phyloP scores from a whole-genome alignment of 2,888 invertebrate genomes.

The Mactromeris polynyma region DNA sequence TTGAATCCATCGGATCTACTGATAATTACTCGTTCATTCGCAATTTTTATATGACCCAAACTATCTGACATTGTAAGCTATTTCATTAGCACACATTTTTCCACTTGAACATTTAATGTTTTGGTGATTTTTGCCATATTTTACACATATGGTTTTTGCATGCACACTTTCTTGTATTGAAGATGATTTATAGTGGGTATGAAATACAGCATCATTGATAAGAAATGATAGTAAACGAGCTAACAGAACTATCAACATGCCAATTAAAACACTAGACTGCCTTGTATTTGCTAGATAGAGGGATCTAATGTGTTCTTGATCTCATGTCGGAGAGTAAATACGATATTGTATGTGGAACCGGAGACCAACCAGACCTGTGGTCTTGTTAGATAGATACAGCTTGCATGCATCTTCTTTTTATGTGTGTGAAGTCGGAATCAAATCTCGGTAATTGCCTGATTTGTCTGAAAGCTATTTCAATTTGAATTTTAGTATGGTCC shows the following conservation, averaged over 20 bases:
- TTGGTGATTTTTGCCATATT: not conserved
- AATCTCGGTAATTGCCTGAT: no score
- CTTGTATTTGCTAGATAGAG: not conserved
- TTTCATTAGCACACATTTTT: no score
- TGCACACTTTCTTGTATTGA: slow-evolving; percentile 12
- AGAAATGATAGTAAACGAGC: not conserved
- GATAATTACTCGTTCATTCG: no score
- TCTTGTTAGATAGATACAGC: not conserved
- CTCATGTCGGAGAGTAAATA: not conserved
- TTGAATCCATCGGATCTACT: no score
- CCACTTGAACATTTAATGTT: no score
- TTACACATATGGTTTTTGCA: not conserved
- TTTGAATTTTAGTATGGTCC: no score
- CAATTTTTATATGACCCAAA: no score
- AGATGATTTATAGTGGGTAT: slow-evolving; percentile 26
- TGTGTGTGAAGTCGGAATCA: no score
- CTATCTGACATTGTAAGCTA: no score
- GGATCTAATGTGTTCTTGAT: not conserved
- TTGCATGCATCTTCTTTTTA: not conserved
- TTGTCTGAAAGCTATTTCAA: no score
- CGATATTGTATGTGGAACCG: not conserved
- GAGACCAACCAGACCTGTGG: not conserved
- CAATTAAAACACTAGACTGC: slow-evolving; percentile 26
- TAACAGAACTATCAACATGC: slow-evolving; percentile 21
- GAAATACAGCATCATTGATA: slow-evolving; percentile 17